Conservation (phyloP, 2,888 invertebrate genomes). For the Corbicula japonica region DNA sequence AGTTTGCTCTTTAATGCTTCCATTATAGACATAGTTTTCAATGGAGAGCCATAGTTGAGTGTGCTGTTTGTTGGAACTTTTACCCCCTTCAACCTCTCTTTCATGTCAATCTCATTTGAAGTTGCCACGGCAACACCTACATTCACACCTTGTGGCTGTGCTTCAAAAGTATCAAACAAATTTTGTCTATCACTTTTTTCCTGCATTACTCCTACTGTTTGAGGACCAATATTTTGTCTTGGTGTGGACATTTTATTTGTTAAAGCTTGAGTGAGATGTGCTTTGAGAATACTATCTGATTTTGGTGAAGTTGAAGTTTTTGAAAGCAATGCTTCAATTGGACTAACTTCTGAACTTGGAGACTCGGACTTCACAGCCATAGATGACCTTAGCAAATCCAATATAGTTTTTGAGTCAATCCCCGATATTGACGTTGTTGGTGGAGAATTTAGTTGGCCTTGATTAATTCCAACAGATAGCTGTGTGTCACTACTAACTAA, state of each 20-base stretch:
- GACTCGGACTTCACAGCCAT: not conserved
- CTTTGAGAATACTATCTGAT: slow-evolving; percentile 3
- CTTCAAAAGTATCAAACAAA: slow-evolving; percentile 62
- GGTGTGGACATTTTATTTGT: not conserved
- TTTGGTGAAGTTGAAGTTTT: slow-evolving; percentile 1
- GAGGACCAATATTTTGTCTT: not conserved
- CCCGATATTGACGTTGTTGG: too few relatives aligned
- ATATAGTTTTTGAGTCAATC: too few relatives aligned
- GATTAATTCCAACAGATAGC: too few relatives aligned
- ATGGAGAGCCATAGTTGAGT: slow-evolving; percentile 57
- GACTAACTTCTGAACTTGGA: slow-evolving; percentile 9
- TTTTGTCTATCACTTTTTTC: slow-evolving; percentile 40
- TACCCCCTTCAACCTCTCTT: slow-evolving; percentile 14
- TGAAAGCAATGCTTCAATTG: slow-evolving; percentile 49
- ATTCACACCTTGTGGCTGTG: not conserved
- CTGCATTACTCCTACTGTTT: slow-evolving; percentile 3
- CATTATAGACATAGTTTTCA: slow-evolving; percentile 53
- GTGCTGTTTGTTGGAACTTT: slow-evolving; percentile 23
- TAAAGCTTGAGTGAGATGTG: slow-evolving; percentile 10
- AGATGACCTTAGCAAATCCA: slow-evolving; percentile 12
- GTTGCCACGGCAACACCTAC: not conserved
- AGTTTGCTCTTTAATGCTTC: slow-evolving; percentile 63
- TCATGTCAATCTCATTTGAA: slow-evolving; percentile 10
- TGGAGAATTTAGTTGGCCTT: too few relatives aligned
- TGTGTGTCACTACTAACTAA: too few relatives aligned